Percentiles rank a stretch among this genome's conserved stretches.
These are phyloP conservation scores for Eulemur rufifrons DNA, from an alignment of 2,113 vertebrate species.

Conservation along the genomic window DNA sequence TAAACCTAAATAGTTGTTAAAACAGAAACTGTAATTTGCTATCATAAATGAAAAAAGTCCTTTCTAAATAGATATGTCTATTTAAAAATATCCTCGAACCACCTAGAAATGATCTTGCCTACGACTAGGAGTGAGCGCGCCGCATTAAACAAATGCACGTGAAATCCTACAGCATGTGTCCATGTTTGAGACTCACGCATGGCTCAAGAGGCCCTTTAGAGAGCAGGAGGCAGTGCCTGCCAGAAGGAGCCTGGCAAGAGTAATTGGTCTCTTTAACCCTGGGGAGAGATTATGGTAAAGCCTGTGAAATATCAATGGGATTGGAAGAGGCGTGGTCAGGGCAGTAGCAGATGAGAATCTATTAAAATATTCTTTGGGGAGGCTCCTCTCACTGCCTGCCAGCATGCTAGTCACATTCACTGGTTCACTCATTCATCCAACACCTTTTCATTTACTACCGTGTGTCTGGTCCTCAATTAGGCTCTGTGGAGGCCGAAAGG, in stretches of 20 bases:
- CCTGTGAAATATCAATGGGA: conserved; percentile 70
- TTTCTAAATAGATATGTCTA: conserved; percentile 14
- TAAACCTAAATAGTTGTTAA: conserved; percentile 39
- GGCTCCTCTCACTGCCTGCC: neutral
- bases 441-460: neutral
- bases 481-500: neutral
- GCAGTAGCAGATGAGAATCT: conserved; percentile 62
- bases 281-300: conserved; percentile 72
- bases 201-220: conserved; percentile 57
- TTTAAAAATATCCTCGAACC: conserved; percentile 14
- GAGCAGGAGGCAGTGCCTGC: conserved; percentile 49
- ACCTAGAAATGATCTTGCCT: neutral
- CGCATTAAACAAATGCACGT: conserved; percentile 31
- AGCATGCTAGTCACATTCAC: conserved; percentile 12
- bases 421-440: conserved; percentile 2
- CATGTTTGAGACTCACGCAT: neutral
- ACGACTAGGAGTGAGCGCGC: neutral
- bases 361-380: conserved; percentile 72
- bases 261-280: conserved; percentile 71
- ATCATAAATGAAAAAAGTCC: neutral
- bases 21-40: neutral
- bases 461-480: neutral
- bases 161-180: conserved; percentile 17
- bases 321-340: conserved; percentile 67
- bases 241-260: conserved; percentile 67